Percentiles rank a stretch among this genome's conserved stretches.
Conservation (phyloP, 2,113 vertebrate genomes). For the Oryzias javanicus region DNA sequence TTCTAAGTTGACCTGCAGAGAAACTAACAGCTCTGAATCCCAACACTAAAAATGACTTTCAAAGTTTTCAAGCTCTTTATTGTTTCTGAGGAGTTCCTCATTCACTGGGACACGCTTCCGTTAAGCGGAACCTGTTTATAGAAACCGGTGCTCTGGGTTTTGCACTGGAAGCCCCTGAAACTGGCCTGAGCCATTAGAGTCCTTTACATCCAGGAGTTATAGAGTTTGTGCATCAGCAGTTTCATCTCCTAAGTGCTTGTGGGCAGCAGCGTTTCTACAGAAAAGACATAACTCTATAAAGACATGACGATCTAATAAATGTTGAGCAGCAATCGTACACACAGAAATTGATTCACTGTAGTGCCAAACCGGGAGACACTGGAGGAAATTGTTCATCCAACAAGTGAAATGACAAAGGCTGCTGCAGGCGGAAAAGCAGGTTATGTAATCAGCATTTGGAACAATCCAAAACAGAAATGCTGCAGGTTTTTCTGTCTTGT, state of each 20-base stretch:
- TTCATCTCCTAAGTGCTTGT: neutral
- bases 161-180: neutral
- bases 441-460: neutral
- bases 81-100: too few relatives aligned
- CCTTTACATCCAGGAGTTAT: neutral
- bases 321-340: neutral
- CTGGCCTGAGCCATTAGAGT: neutral
- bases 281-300: neutral
- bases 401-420: neutral
- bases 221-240: neutral
- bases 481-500: neutral
- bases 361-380: too few relatives aligned
- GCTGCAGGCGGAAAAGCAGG: neutral
- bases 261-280: neutral
- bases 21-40: too few relatives aligned
- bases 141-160: neutral
- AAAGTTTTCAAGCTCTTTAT: too few relatives aligned
- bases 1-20: too few relatives aligned
- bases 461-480: neutral
- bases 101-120: too few relatives aligned
- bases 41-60: too few relatives aligned
- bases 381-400: too few relatives aligned
- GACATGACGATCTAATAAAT: neutral
- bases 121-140: neutral
- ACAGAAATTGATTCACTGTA: neutral